These are phyloP conservation scores for Pedetes capensis DNA, from an alignment of 2,113 vertebrate genomes.

Conservation along the genomic window DNA sequence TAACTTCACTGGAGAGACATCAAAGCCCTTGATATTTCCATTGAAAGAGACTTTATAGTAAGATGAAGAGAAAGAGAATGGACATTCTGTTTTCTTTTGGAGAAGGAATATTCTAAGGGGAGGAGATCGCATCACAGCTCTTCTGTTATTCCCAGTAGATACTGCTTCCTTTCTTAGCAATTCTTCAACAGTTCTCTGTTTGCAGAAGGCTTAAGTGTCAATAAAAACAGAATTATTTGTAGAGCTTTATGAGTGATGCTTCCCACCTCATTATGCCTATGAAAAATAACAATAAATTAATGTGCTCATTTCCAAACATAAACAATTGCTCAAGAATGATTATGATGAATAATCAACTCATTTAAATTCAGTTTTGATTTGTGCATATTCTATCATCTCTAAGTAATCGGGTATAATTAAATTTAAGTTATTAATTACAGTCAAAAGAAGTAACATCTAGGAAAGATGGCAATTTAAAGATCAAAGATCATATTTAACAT, in stretches of 20 bases:
- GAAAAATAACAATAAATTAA: constrained; percentile 59
- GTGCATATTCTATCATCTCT: constrained; percentile 43
- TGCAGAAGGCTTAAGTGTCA: neutral
- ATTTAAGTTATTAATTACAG: constrained; percentile 48
- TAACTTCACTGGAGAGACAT: neutral
- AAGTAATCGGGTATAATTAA: constrained; percentile 40
- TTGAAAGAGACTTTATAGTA: neutral
- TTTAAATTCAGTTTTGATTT: constrained; percentile 51
- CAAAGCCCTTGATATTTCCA: neutral
- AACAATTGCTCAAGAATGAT: constrained; percentile 45
- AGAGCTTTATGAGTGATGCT: neutral
- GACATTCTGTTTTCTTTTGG: too few relatives aligned
- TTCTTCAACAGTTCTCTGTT: neutral
- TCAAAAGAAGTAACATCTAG: constrained; percentile 26
- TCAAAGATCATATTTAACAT: constrained; percentile 21
- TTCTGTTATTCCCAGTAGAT: neutral
- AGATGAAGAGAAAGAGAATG: neutral
- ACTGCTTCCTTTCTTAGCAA: neutral
- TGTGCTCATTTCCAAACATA: constrained; percentile 33
- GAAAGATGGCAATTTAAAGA: constrained; percentile 40
- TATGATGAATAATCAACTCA: constrained; percentile 52
- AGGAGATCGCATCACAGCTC: neutral
- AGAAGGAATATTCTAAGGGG: neutral
- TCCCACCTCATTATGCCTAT: constrained; percentile 32
- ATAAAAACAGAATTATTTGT: neutral